Percentiles rank a stretch among this genome's conserved stretches.
phyloP scores from a whole-genome alignment of 1,140 invertebrate species.

The Drosophila murphyi region DNA sequence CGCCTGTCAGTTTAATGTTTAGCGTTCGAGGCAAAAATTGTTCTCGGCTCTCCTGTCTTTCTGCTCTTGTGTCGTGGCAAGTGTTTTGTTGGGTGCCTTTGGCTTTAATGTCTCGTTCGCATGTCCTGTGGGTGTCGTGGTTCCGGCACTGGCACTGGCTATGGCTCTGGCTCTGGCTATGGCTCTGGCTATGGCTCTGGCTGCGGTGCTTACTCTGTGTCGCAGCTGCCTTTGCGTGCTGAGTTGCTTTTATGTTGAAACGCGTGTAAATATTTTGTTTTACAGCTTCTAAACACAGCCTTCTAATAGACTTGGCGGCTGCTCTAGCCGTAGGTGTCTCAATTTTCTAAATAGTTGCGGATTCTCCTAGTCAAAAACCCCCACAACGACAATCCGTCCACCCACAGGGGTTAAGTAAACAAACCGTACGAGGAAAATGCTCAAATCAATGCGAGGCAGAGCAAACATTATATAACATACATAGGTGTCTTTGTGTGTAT shows the following conservation, averaged over 20 bases:
- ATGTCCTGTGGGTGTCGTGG: slow-evolving; percentile 58
- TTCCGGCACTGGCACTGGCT: slow-evolving; percentile 14
- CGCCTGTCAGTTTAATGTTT: slow-evolving; percentile 54
- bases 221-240: slow-evolving; percentile 61
- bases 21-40: slow-evolving; percentile 30
- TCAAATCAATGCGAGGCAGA: slow-evolving; percentile 63
- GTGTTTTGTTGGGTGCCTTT: slow-evolving; percentile 43
- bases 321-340: slow-evolving; percentile 69
- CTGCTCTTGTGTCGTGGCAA: slow-evolving; percentile 44
- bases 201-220: slow-evolving; percentile 4
- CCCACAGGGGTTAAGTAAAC: slow-evolving; percentile 35
- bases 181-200: slow-evolving; percentile 10
- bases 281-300: slow-evolving; percentile 67
- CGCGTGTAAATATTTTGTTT: slow-evolving; percentile 82
- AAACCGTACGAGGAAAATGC: slow-evolving; percentile 43
- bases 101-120: slow-evolving; percentile 80
- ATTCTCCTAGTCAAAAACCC: not conserved
- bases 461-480: slow-evolving; percentile 15
- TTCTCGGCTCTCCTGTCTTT: slow-evolving; percentile 8
- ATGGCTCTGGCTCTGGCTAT: not conserved
- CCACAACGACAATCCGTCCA: not conserved
- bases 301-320: slow-evolving; percentile 68
- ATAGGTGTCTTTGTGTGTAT: slow-evolving; percentile 20
- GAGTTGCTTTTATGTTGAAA: slow-evolving; percentile 61
- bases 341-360: slow-evolving; percentile 79